phyloP scores from a whole-genome alignment of 1,140 invertebrate genomes.

The Pogonus chalceus region DNA sequence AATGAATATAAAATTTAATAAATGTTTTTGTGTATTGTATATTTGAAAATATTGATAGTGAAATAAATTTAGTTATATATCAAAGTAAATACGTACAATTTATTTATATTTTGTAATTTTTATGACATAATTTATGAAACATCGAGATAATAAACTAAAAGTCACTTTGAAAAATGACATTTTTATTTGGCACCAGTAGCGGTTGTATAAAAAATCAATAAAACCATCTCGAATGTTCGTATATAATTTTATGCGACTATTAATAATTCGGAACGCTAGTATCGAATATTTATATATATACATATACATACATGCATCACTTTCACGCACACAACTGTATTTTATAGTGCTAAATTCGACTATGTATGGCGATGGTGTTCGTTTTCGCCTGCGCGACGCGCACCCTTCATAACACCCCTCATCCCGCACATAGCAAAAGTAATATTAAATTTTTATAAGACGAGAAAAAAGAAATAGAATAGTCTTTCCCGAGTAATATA shows the following conservation, averaged over 20 bases:
- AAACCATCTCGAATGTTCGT: not conserved
- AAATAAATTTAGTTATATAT: too few relatives aligned
- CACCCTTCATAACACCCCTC: slow-evolving; percentile 3
- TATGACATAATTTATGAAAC: not conserved
- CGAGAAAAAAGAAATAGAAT: slow-evolving; percentile 35
- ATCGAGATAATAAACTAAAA: not conserved
- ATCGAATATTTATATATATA: not conserved
- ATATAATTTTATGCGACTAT: not conserved
- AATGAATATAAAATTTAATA: too few relatives aligned
- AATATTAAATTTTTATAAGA: slow-evolving; percentile 38
- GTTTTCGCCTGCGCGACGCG: slow-evolving; percentile 5
- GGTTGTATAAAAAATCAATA: not conserved
- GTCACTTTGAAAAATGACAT: not conserved
- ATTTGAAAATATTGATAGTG: too few relatives aligned
- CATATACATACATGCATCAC: not conserved
- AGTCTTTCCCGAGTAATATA: slow-evolving; percentile 36
- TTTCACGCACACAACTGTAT: not conserved
- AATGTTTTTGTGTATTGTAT: too few relatives aligned
- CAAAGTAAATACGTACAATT: too few relatives aligned
- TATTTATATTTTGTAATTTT: not conserved
- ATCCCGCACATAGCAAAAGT: slow-evolving; percentile 21
- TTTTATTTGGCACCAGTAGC: not conserved
- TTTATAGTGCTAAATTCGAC: not conserved
- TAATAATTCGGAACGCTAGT: not conserved
- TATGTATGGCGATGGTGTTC: not conserved